A percentile compares a stretch with the other conserved stretches of the same genome.
Evolutionary conservation across 2,888 invertebrate genomes (phyloP).

Genomic region (Prosopocoilus inquinatus): DNA sequence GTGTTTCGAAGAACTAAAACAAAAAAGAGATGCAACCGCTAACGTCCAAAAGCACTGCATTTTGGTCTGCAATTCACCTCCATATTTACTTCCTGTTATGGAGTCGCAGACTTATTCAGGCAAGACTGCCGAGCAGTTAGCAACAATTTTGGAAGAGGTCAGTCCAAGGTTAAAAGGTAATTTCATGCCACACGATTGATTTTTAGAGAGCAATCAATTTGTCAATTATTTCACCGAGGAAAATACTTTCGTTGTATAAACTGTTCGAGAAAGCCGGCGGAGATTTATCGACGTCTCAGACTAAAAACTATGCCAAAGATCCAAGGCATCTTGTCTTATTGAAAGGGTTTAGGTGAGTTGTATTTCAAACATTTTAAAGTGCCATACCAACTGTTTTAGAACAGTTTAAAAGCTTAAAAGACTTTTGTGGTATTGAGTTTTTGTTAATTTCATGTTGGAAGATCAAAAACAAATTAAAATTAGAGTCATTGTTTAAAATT

Average conservation of each 20-base stretch:
- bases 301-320: constrained; percentile 90
- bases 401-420: neutral
- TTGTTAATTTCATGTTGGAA: neutral
- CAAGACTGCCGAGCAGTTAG: constrained; percentile 82
- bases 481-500: no score
- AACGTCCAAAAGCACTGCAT: constrained; percentile 70
- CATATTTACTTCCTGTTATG: constrained; percentile 81
- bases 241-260: constrained; percentile 81
- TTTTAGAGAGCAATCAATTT: constrained; percentile 74
- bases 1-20: constrained; percentile 84
- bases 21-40: constrained; percentile 54
- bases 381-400: neutral
- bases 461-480: constrained; percentile 2
- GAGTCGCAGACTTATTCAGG: constrained; percentile 72
- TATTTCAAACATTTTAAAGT: neutral
- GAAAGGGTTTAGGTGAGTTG: constrained; percentile 64
- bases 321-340: constrained; percentile 76
- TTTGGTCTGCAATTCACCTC: constrained; percentile 87
- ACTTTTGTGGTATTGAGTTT: neutral
- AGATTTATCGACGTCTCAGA: constrained; percentile 72
- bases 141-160: constrained; percentile 73
- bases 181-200: neutral
- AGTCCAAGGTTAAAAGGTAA: neutral
- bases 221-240: constrained; percentile 85
- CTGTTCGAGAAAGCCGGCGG: constrained; percentile 90